phyloP scores from a whole-genome alignment of 1,140 invertebrate genomes.

The Trichomalopsis sarcophagae region DNA sequence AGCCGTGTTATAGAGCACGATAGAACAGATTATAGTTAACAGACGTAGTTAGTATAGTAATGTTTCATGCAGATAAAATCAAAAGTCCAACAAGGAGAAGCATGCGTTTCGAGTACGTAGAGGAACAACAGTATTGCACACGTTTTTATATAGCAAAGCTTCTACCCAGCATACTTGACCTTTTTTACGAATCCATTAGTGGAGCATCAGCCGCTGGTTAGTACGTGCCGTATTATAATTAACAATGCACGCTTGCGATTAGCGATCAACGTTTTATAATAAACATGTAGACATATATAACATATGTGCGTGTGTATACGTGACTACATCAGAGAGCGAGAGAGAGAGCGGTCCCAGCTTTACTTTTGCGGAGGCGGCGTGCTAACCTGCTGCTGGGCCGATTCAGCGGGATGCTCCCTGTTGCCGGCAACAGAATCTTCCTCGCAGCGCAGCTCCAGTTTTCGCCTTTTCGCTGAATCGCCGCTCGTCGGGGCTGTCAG shows the following conservation, averaged over 20 bases:
- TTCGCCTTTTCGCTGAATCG: slow-evolving; percentile 67
- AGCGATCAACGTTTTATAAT: slow-evolving; percentile 63
- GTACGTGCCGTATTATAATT: slow-evolving; percentile 35
- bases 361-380: slow-evolving; percentile 64
- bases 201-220: slow-evolving; percentile 30
- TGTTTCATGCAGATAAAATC: not conserved
- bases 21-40: not conserved
- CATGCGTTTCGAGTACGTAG: slow-evolving; percentile 2
- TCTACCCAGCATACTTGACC: slow-evolving; percentile 50
- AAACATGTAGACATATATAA: not conserved
- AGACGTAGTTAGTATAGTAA: not conserved
- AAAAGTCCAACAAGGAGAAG: not conserved
- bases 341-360: slow-evolving; percentile 42
- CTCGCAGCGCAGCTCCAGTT: slow-evolving; percentile 73
- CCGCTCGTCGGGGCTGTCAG: slow-evolving; percentile 59
- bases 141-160: slow-evolving; percentile 19
- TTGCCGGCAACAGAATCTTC: slow-evolving; percentile 61
- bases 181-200: slow-evolving; percentile 21
- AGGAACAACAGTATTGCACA: not conserved
- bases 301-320: not conserved
- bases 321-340: not conserved
- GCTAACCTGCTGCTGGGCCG: slow-evolving; percentile 75
- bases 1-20: not conserved
- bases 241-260: slow-evolving; percentile 27
- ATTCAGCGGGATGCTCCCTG: slow-evolving; percentile 59